Evolutionary conservation across 1,140 invertebrate genomes (phyloP), one percentile per base, ranked within the genome.

Genomic region (Lasioglossum albipes): DNA sequence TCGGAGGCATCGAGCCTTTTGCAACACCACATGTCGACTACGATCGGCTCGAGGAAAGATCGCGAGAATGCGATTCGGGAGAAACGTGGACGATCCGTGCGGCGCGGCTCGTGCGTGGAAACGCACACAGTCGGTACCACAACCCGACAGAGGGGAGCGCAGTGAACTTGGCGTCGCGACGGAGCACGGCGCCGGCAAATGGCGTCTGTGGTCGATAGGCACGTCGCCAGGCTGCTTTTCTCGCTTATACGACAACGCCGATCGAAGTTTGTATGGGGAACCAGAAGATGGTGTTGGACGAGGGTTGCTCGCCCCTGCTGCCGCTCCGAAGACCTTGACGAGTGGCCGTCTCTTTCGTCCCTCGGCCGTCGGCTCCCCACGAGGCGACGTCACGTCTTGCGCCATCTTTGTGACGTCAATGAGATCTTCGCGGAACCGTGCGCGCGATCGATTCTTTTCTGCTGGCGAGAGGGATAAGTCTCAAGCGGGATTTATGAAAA

Each of bases 91-190:
- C 18, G 52, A 54, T 20, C 16, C 16, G 52, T 54, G 52, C 20
- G 42, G 59, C 75, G 49, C 41, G 72, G 61, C 20, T 76, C 61
- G 76, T 66, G 79, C 64, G 54, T 80, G 79, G 79, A 68, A 80
- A 75, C 72, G 27, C 77, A 74, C 54, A 76, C 69, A 49, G 57
- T 83, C 76, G 75, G 73, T 66, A 41, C 71, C 61, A 36, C 77
- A 71, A 59, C 36, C 73, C 74, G 64, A 18, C 80, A 75, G 79
- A 79, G 73, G 79, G 81, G 82, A 87, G 82, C 85, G 84, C 86
- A 88, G 86, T 89, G 89, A 90, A 89, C 89, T 85, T 82, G 79
- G 80, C 84, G 87, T 86, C 86, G 87, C 89, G 88, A 88, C 89
- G 81, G 72, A 75, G 67, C 81, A 79, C 82, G 88, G 84, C 88